Conservation (phyloP, 1,140 invertebrate genomes). For the Steinernema khuongi region DNA sequence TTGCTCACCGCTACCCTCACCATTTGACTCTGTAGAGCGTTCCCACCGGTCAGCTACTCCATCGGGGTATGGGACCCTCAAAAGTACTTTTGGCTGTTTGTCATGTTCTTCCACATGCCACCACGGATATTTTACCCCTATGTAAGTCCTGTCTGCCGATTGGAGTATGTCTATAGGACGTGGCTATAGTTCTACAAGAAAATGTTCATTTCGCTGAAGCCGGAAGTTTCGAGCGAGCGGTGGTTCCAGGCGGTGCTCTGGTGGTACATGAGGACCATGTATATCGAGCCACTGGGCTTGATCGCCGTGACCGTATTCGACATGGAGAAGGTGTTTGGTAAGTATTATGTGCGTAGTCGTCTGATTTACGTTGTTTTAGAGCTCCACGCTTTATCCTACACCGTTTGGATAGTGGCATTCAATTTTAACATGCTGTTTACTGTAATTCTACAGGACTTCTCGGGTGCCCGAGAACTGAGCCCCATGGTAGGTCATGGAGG, state of each 20-base stretch:
- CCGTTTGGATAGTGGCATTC: constrained; percentile 51
- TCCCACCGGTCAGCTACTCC: constrained; percentile 50
- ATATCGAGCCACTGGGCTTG: constrained; percentile 46
- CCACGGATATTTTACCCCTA: constrained; percentile 42
- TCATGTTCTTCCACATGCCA: constrained; percentile 51
- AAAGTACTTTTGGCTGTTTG: constrained; percentile 52
- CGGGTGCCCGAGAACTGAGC: constrained; percentile 41
- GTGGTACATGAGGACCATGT: constrained; percentile 45
- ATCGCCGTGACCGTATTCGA: constrained; percentile 51
- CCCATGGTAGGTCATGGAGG: constrained; percentile 23
- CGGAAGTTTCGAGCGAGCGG: constrained; percentile 25
- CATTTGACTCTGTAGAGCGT: constrained; percentile 20
- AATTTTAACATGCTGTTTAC: constrained; percentile 58
- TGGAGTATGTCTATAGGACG: background rate
- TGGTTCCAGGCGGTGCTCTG: constrained; percentile 47
- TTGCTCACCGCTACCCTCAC: constrained; percentile 9
- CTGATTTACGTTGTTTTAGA: constrained; percentile 37
- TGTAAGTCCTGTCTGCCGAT: constrained; percentile 18
- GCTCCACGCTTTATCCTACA: constrained; percentile 48
- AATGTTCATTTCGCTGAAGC: constrained; percentile 43
- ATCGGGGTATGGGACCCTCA: constrained; percentile 58
- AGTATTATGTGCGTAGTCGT: constrained; percentile 16
- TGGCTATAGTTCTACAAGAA: constrained; percentile 47
- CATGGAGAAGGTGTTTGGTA: constrained; percentile 48
- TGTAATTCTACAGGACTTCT: constrained; percentile 46